Conservation (phyloP, 2,113 vertebrate species). For the Gallinago undulata region DNA sequence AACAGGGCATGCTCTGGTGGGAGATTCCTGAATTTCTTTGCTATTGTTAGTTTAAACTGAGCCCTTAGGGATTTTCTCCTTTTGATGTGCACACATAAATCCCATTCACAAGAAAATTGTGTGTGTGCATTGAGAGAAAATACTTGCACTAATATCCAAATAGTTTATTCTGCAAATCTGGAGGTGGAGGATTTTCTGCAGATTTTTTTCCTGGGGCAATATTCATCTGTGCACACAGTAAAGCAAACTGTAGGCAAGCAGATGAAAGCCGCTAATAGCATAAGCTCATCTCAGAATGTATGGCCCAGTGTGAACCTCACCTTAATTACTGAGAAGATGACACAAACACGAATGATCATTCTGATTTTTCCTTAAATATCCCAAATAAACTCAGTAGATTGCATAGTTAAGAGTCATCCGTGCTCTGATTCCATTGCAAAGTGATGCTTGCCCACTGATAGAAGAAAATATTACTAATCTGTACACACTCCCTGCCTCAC, state of each 20-base stretch:
- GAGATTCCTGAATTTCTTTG: constrained; percentile 26
- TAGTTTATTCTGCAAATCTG: neutral
- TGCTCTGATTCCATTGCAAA: neutral
- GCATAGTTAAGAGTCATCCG: neutral
- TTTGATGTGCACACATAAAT: constrained; percentile 46
- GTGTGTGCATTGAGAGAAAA: neutral
- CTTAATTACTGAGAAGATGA: neutral
- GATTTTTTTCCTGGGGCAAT: neutral
- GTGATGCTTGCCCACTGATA: neutral
- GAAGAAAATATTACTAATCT: neutral
- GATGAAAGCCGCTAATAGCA: constrained; percentile 7
- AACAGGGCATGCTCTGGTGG: constrained; percentile 20
- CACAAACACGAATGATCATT: neutral
- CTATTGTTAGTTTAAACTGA: constrained; percentile 30
- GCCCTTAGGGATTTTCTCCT: constrained; percentile 38
- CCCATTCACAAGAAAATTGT: neutral
- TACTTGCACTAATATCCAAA: neutral
- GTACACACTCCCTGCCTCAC: neutral
- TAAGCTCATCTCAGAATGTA: neutral
- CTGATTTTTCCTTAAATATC: neutral
- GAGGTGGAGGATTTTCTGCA: constrained; percentile 12
- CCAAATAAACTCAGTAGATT: neutral
- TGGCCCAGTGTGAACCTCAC: neutral
- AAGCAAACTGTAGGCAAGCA: neutral
- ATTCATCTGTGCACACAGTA: neutral